Percentiles rank a stretch among this genome's conserved stretches.
Conservation (phyloP, 2,797 vertebrate genomes). For the Spinibarbus caldwelli region DNA sequence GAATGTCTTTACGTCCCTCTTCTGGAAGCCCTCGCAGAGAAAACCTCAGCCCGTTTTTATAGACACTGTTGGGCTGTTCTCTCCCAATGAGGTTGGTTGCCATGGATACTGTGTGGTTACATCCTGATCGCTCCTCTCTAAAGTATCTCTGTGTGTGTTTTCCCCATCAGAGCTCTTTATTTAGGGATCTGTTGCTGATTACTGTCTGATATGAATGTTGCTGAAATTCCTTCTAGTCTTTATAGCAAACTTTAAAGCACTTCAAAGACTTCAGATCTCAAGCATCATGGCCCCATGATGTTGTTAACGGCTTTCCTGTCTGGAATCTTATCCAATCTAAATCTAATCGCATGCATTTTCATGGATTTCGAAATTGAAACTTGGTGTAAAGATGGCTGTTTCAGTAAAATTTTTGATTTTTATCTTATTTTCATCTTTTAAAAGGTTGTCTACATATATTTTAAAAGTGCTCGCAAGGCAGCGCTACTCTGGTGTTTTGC, state of each 20-base stretch:
- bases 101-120: conserved; percentile 64
- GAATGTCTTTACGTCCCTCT: conserved; percentile 61
- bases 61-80: conserved; percentile 86
- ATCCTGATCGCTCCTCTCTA: conserved; percentile 65
- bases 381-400: background rate
- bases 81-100: conserved; percentile 87
- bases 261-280: conserved; percentile 5
- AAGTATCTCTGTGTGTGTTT: conserved; percentile 29
- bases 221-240: conserved; percentile 20
- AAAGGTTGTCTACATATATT: background rate
- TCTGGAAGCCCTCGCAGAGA: conserved; percentile 76
- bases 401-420: background rate
- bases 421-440: background rate
- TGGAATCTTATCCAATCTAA: background rate
- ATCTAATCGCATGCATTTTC: conserved; percentile 13
- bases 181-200: conserved; percentile 18
- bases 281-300: conserved; percentile 8
- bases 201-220: conserved; percentile 8
- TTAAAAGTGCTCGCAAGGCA: conserved; percentile 3
- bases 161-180: conserved; percentile 25
- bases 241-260: conserved; percentile 12
- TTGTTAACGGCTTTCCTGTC: conserved; percentile 15
- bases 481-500: background rate
- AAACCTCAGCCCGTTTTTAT: conserved; percentile 84
- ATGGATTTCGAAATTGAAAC: conserved; percentile 1